Evolutionary conservation across 1,140 invertebrate species (phyloP).

Genomic region (Drosophila nebulosa): DNA sequence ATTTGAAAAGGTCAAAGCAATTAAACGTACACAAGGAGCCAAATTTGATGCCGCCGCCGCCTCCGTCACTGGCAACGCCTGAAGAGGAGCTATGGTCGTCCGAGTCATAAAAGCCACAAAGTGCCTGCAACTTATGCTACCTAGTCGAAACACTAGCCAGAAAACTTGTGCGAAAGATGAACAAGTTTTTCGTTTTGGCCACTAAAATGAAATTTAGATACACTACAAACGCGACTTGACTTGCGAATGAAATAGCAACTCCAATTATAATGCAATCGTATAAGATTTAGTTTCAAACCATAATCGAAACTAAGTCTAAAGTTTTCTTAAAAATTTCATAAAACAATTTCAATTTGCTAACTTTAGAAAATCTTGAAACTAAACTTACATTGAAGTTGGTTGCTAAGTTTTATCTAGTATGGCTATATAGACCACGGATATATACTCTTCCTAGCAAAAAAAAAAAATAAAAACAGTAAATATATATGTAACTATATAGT

Average conservation of each 20-base stretch:
- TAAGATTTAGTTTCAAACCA: neutral
- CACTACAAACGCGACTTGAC: neutral
- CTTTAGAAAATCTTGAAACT: too few species aligned
- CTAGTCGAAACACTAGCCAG: neutral
- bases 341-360: too few species aligned
- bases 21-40: slow-evolving; percentile 55
- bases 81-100: slow-evolving; percentile 12
- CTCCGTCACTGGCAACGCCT: slow-evolving; percentile 2
- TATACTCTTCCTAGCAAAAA: slow-evolving; percentile 5
- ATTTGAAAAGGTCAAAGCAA: slow-evolving; percentile 67
- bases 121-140: slow-evolving; percentile 38
- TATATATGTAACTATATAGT: slow-evolving; percentile 5
- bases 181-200: neutral
- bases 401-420: too few species aligned
- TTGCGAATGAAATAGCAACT: too few species aligned
- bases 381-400: too few species aligned
- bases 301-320: too few species aligned
- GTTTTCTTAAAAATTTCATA: too few species aligned
- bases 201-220: slow-evolving; percentile 20
- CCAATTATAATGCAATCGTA: neutral
- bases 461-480: too few species aligned
- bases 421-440: neutral
- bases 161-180: slow-evolving; percentile 6
- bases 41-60: slow-evolving; percentile 22
- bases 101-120: slow-evolving; percentile 62